Conservation (phyloP, 53 echinoderm and acorn worm species). For the Pentamera pediparva region DNA sequence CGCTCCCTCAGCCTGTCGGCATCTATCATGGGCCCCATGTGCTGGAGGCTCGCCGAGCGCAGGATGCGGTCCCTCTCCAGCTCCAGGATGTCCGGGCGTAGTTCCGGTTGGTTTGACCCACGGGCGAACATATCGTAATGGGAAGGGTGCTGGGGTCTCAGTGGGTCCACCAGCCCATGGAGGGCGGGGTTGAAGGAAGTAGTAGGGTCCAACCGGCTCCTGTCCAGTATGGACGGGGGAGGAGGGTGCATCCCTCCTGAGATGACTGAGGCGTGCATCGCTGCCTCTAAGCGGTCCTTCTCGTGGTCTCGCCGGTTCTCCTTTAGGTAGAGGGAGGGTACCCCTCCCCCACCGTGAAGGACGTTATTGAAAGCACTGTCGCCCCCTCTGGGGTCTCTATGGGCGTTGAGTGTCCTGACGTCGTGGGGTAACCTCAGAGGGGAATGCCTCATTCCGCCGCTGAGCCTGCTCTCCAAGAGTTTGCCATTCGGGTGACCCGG, state of each 20-base stretch:
- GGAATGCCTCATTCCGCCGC: slow-evolving; percentile 32
- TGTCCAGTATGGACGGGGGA: slow-evolving; percentile 74
- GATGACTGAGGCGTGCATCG: slow-evolving; percentile 18
- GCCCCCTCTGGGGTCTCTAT: slow-evolving; percentile 41
- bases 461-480: slow-evolving; percentile 14
- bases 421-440: slow-evolving; percentile 51
- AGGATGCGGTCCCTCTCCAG: slow-evolving; percentile 95
- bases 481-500: slow-evolving; percentile 4
- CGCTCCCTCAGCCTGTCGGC: slow-evolving; percentile 79
- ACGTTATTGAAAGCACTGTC: slow-evolving; percentile 97
- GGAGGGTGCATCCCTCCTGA: slow-evolving; percentile 37
- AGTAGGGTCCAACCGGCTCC: slow-evolving; percentile 54
- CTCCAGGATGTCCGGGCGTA: slow-evolving; percentile 63
- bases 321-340: slow-evolving; percentile 55
- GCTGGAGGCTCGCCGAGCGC: slow-evolving; percentile 65
- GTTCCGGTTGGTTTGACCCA: slow-evolving; percentile 49
- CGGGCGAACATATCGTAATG: slow-evolving; percentile 73
- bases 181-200: slow-evolving; percentile 47
- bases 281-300: slow-evolving; percentile 25
- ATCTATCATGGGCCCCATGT: slow-evolving; percentile 86
- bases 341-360: slow-evolving; percentile 60
- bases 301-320: slow-evolving; percentile 75
- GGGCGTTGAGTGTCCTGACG: slow-evolving; percentile 36
- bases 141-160: slow-evolving; percentile 60
- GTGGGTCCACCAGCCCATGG: slow-evolving; percentile 45